phyloP scores from a whole-genome alignment of 2,888 invertebrate genomes.

The Callinectes sapidus region DNA sequence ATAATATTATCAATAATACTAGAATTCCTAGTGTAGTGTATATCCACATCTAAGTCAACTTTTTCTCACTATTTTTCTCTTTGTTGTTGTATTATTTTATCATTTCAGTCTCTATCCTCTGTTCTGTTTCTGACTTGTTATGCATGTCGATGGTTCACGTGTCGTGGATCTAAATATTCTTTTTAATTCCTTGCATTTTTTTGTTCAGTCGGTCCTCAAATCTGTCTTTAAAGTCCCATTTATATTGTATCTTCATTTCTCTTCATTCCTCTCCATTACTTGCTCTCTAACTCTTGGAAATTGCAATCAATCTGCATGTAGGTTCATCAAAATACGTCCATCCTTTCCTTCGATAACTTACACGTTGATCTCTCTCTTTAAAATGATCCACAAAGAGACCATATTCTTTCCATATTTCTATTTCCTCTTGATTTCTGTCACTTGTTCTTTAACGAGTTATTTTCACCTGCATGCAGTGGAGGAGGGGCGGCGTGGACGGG shows the following conservation, averaged over 20 bases:
- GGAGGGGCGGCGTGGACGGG: background rate
- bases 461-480: background rate
- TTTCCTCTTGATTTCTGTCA: background rate
- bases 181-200: background rate
- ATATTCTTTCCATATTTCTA: background rate
- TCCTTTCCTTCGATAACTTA: no score
- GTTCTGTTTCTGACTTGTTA: background rate
- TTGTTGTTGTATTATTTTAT: background rate
- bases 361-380: background rate
- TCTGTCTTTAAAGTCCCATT: background rate
- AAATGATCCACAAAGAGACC: background rate
- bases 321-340: no score
- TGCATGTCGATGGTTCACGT: slow-evolving; percentile 1
- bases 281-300: no score
- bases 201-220: background rate
- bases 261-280: no score
- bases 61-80: background rate
- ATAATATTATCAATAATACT: background rate
- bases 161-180: background rate
- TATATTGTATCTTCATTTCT: no score
- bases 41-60: slow-evolving; percentile 16
- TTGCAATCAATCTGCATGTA: no score
- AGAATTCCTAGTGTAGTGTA: background rate
- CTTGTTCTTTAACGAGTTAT: background rate
- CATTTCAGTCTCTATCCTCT: background rate